phyloP scores from a whole-genome alignment of 1,140 invertebrate species.

The Anoplolepis gracilipes region DNA sequence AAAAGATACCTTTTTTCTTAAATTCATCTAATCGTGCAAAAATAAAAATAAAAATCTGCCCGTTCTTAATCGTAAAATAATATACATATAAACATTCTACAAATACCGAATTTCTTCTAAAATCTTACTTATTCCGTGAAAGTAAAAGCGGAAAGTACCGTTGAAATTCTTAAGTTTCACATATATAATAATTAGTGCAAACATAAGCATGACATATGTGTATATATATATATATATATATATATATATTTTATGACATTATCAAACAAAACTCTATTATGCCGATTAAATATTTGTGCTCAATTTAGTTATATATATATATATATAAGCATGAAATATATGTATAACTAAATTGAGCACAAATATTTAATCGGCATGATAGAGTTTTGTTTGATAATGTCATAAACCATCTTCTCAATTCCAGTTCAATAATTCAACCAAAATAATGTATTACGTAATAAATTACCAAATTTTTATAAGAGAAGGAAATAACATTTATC shows the following conservation, averaged over 20 bases:
- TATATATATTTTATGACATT: no score
- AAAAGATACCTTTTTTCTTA: not conserved
- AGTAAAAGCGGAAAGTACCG: constrained; percentile 17
- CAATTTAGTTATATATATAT: no score
- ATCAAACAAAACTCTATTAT: no score
- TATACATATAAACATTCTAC: not conserved
- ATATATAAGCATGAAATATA: constrained; percentile 60
- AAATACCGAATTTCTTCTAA: not conserved
- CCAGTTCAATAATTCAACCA: not conserved
- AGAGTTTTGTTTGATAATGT: not conserved
- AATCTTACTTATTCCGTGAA: not conserved
- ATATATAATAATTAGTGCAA: constrained; percentile 21
- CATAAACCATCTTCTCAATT: not conserved
- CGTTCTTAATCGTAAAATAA: not conserved
- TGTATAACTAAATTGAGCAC: not conserved
- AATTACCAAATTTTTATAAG: not conserved
- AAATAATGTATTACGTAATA: not conserved
- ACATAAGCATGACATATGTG: no score
- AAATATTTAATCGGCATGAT: not conserved
- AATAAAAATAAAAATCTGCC: not conserved
- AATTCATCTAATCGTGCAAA: not conserved
- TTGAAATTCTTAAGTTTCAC: not conserved
- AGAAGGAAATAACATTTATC: not conserved
- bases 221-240: no score
- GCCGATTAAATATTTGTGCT: no score